Percentiles rank a stretch among this genome's conserved stretches.
Conservation (phyloP, 2,797 vertebrate genomes). For the Chrosomus eos region DNA sequence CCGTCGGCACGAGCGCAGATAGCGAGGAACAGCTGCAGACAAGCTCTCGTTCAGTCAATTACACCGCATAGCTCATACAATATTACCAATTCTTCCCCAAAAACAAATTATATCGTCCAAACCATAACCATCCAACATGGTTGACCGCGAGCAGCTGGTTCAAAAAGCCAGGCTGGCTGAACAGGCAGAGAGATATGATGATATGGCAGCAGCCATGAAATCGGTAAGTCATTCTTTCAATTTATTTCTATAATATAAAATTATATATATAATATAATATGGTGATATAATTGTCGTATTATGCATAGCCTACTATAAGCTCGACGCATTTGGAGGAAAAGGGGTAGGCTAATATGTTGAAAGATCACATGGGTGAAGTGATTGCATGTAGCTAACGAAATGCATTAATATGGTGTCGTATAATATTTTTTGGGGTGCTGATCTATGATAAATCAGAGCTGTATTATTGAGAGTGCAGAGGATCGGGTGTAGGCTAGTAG, state of each 20-base stretch:
- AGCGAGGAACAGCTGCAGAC: constrained; percentile 85
- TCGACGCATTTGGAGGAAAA: not conserved
- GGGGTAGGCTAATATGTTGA: not conserved
- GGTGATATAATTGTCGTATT: not conserved
- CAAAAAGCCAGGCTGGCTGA: constrained; percentile 99
- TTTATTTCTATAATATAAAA: not conserved
- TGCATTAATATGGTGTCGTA: not conserved
- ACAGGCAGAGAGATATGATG: constrained; percentile 97
- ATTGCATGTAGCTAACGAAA: not conserved
- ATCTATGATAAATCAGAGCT: constrained; percentile 43
- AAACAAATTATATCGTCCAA: constrained; percentile 58
- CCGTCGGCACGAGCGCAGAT: constrained; percentile 84
- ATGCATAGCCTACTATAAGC: not conserved
- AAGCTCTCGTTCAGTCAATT: constrained; percentile 69
- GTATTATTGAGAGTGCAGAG: constrained; percentile 26
- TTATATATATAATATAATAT: not conserved
- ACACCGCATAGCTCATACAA: constrained; percentile 75
- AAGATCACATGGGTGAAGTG: not conserved
- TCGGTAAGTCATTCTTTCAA: constrained; percentile 85
- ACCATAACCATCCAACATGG: constrained; percentile 80
- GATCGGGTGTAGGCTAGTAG: constrained; percentile 51
- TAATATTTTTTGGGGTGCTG: not conserved
- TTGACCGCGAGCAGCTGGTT: constrained; percentile 99
- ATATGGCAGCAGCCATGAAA: constrained; percentile 99
- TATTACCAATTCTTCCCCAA: constrained; percentile 63